These are phyloP conservation scores for Corythornis cristatus DNA, from an alignment of 2,113 vertebrate species.

Conservation along the genomic window DNA sequence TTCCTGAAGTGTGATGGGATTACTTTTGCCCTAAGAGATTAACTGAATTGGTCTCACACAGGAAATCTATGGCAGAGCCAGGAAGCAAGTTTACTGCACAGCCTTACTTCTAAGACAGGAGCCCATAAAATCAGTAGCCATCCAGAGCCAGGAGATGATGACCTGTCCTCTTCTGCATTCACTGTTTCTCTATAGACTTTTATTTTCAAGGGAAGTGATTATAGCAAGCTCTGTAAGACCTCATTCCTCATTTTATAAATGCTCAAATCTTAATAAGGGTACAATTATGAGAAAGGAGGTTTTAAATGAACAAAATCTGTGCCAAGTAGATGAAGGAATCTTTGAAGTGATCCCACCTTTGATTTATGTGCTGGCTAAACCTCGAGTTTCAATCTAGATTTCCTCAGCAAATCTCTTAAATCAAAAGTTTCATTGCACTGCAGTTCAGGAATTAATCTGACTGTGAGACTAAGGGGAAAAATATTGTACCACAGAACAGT, in stretches of 20 bases:
- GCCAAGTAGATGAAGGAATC: constrained; percentile 63
- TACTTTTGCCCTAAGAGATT: constrained; percentile 67
- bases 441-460: constrained; percentile 60
- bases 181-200: not conserved
- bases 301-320: constrained; percentile 40
- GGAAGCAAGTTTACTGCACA: constrained; percentile 47
- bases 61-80: constrained; percentile 44
- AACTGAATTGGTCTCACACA: constrained; percentile 52
- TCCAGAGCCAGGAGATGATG: constrained; percentile 45
- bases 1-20: constrained; percentile 38
- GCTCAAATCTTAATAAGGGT: constrained; percentile 50
- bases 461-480: constrained; percentile 50
- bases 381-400: constrained; percentile 65
- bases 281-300: constrained; percentile 44
- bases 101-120: constrained; percentile 17
- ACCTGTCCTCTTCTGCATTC: not conserved
- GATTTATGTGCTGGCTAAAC: constrained; percentile 66
- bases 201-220: constrained; percentile 53
- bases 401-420: constrained; percentile 70
- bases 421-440: constrained; percentile 61
- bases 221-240: constrained; percentile 9
- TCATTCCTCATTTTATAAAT: constrained; percentile 61
- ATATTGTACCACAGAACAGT: constrained; percentile 30
- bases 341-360: constrained; percentile 69
- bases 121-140: constrained; percentile 66